A percentile compares a stretch with the other conserved stretches of the same genome.
phyloP scores from a whole-genome alignment of 2,797 vertebrate species.

The Scolopax bukidnonensis region DNA sequence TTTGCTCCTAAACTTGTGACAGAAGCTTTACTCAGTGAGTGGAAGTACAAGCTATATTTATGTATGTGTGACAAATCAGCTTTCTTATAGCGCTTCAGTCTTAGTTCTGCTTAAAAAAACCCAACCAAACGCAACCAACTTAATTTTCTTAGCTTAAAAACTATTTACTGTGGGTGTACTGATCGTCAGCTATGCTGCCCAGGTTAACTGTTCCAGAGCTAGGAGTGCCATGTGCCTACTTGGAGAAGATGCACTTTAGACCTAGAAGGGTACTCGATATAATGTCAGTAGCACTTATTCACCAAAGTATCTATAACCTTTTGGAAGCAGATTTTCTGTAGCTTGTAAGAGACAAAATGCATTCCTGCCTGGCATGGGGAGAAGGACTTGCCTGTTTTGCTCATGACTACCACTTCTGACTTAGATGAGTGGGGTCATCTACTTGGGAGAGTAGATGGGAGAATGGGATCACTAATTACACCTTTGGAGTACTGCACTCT shows the following conservation, averaged over 20 bases:
- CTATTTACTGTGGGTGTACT: background rate
- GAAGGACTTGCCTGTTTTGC: background rate
- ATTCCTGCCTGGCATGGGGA: background rate
- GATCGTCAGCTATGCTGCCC: background rate
- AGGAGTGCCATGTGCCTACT: background rate
- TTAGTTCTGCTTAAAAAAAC: background rate
- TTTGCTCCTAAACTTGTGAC: background rate
- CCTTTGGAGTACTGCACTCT: background rate
- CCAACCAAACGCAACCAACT: too few relatives aligned
- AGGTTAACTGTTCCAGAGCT: background rate
- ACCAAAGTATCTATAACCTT: background rate
- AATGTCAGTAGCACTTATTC: background rate
- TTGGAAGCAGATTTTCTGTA: background rate
- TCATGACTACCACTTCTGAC: background rate
- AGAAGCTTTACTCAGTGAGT: background rate
- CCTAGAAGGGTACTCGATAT: background rate
- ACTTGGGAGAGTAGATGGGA: too few relatives aligned
- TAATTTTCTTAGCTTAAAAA: background rate
- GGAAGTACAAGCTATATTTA: background rate
- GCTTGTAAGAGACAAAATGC: background rate
- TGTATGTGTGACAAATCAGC: background rate
- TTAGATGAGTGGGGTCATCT: background rate
- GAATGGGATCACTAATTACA: background rate
- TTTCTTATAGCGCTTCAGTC: background rate
- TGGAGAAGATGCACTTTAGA: background rate